Evolutionary conservation across 2,797 vertebrate species (phyloP).

Genomic region (Sternotherus odoratus): DNA sequence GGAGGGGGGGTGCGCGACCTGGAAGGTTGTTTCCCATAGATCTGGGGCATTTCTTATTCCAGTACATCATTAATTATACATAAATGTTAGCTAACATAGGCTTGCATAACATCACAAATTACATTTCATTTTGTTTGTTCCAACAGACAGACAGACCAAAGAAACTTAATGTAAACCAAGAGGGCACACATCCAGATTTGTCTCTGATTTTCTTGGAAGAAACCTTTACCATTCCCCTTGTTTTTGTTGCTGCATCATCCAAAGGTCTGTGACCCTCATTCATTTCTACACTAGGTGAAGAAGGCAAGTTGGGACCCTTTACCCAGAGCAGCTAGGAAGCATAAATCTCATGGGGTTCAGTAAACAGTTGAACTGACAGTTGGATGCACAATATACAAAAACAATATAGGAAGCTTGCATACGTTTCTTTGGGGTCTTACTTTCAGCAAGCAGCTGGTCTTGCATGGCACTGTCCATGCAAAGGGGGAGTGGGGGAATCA

Average conservation of each 20-base stretch:
- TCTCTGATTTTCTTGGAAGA: not conserved
- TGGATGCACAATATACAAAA: not conserved
- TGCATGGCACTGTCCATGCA: not conserved
- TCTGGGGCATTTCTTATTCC: not conserved
- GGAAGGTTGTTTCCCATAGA: not conserved
- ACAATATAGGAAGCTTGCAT: not conserved
- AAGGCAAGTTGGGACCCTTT: not conserved
- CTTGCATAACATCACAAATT: not conserved
- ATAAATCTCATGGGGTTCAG: not conserved
- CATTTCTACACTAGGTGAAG: not conserved
- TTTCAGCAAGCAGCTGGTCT: not conserved
- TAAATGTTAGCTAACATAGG: not conserved
- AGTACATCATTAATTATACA: not conserved
- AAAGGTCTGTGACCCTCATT: not conserved
- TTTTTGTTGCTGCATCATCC: not conserved
- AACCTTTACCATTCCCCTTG: not conserved
- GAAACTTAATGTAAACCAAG: not conserved
- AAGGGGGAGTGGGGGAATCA: not conserved
- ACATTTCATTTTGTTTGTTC: not conserved
- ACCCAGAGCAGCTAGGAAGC: not conserved
- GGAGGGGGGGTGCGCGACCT: rapidly evolving
- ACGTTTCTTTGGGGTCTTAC: not conserved
- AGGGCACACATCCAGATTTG: not conserved
- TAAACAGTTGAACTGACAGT: not conserved
- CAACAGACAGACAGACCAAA: not conserved